Conservation (phyloP, 53 echinoderm and acorn worm species). For the Holothuria leucospilota region DNA sequence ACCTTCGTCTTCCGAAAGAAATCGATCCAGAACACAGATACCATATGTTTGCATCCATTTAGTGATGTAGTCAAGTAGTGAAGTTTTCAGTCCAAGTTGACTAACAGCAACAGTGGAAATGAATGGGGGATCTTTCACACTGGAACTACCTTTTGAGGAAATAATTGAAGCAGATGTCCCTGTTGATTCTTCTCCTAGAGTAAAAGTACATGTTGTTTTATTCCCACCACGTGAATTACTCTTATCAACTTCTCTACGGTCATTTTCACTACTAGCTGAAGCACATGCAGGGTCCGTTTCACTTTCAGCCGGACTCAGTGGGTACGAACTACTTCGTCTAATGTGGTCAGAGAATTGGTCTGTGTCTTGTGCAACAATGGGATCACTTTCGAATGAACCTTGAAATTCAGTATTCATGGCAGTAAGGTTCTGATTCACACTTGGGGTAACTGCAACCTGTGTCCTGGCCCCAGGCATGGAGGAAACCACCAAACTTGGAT, state of each 20-base stretch:
- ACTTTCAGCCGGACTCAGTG: constrained; percentile 9
- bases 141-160: background rate
- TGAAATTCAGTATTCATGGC: constrained; percentile 15
- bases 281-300: background rate
- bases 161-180: too few relatives aligned
- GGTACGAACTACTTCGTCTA: constrained; percentile 43
- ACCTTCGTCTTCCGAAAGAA: constrained; percentile 69
- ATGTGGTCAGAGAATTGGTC: constrained; percentile 64
- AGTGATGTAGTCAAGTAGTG: constrained; percentile 66
- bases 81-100: background rate
- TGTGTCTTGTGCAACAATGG: constrained; percentile 65
- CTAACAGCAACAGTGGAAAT: background rate
- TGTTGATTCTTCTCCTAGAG: background rate
- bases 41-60: constrained; percentile 74
- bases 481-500: too few relatives aligned
- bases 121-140: background rate
- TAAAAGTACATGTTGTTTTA: background rate
- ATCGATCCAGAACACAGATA: constrained; percentile 86
- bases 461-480: too few relatives aligned
- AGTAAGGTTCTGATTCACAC: too few relatives aligned
- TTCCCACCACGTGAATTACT: background rate
- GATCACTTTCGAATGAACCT: constrained; percentile 15
- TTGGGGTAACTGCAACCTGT: too few relatives aligned
- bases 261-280: background rate
- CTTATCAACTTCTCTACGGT: background rate